Evolutionary conservation across 2,113 vertebrate genomes (phyloP).

Genomic region (Nymphicus hollandicus): DNA sequence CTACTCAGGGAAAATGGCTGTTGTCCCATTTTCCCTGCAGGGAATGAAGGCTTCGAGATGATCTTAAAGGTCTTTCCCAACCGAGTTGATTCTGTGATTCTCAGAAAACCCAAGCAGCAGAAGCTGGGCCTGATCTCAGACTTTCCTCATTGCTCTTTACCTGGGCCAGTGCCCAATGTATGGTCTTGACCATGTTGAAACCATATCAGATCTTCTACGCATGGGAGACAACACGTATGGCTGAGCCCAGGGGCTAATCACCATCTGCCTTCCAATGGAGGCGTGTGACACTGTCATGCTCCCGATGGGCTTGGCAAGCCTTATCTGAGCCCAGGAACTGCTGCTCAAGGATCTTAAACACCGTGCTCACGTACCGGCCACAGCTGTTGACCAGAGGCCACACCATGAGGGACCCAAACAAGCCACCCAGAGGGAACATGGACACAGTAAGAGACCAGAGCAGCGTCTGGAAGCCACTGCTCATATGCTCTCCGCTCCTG

Average conservation of each 20-base stretch:
- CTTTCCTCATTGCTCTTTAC: rapidly evolving
- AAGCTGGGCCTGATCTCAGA: neutral
- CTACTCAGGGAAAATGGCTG: neutral
- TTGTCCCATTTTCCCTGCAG: neutral
- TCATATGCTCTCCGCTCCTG: slow-evolving; percentile 45
- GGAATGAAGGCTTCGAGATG: neutral
- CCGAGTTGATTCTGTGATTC: neutral
- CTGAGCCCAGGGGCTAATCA: neutral
- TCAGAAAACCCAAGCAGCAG: neutral
- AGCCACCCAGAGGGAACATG: slow-evolving; percentile 90
- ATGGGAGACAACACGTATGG: rapidly evolving
- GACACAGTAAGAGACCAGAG: slow-evolving; percentile 94
- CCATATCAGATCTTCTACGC: neutral
- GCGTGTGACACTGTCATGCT: rapidly evolving
- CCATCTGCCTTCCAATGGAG: rapidly evolving
- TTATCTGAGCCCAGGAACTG: neutral
- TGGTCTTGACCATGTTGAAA: rapidly evolving
- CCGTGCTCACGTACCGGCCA: slow-evolving; percentile 78
- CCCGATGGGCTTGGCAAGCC: neutral
- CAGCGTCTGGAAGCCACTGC: slow-evolving; percentile 60
- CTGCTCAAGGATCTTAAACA: neutral
- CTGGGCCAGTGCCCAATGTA: neutral
- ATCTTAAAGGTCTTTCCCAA: neutral
- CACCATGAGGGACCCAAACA: slow-evolving; percentile 90
- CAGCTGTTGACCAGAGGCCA: slow-evolving; percentile 84